A percentile compares a stretch with the other conserved stretches of the same genome.
These are phyloP conservation scores for Meganola albula DNA, from an alignment of 2,888 invertebrate species.

Conservation along the genomic window DNA sequence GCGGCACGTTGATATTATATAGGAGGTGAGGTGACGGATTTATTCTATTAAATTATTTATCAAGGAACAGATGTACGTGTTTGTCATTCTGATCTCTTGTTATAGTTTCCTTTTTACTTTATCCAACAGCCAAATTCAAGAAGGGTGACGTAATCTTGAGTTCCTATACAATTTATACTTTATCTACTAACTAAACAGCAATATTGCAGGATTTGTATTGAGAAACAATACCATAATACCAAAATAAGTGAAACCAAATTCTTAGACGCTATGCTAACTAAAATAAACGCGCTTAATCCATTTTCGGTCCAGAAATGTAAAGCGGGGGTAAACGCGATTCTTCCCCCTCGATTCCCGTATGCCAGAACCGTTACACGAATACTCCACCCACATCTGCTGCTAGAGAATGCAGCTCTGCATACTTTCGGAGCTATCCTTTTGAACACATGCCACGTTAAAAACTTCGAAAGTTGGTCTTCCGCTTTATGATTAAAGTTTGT, in stretches of 20 bases:
- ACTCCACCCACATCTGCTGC: constrained; percentile 40
- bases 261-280: too few relatives aligned
- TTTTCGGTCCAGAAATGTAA: constrained; percentile 13
- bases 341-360: constrained; percentile 32
- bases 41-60: constrained; percentile 5
- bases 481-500: constrained; percentile 1
- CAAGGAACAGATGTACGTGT: too few relatives aligned
- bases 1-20: constrained; percentile 20
- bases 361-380: constrained; percentile 38
- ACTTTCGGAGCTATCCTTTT: constrained; percentile 28
- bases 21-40: constrained; percentile 6
- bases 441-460: constrained; percentile 37
- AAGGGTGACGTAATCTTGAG: too few relatives aligned
- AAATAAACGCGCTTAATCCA: too few relatives aligned
- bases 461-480: constrained; percentile 17
- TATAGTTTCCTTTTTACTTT: too few relatives aligned
- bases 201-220: too few relatives aligned
- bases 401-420: constrained; percentile 35
- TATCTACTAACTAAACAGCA: too few relatives aligned
- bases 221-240: too few relatives aligned
- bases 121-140: too few relatives aligned
- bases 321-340: constrained; percentile 19
- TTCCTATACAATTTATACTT: too few relatives aligned
- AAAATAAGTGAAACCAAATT: too few relatives aligned
- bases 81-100: too few relatives aligned